Percentiles rank a stretch among this genome's conserved stretches.
Conservation (phyloP, 2,113 vertebrate species). For the Cryptomyrus ogoouensis region DNA sequence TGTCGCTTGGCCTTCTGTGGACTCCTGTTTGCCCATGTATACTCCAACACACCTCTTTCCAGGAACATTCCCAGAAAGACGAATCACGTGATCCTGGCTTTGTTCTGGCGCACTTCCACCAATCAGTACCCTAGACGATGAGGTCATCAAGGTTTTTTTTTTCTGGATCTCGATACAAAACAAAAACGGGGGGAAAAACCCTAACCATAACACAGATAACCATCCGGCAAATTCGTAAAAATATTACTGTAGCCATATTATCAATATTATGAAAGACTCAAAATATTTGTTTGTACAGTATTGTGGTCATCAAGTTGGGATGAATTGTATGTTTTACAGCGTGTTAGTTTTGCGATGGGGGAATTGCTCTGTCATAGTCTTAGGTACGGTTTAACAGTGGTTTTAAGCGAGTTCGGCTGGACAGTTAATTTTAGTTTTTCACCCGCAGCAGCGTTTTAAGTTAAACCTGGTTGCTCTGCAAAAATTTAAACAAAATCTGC, state of each 20-base stretch:
- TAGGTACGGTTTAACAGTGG: not conserved
- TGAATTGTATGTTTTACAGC: not conserved
- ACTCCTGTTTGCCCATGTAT: slow-evolving; percentile 3
- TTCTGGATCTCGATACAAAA: not conserved
- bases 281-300: not conserved
- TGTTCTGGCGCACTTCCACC: slow-evolving; percentile 27
- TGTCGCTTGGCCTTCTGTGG: not conserved
- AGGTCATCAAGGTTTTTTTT: slow-evolving; percentile 6
- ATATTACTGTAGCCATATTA: not conserved
- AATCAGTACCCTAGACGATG: slow-evolving; percentile 19
- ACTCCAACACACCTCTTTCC: slow-evolving; percentile 39
- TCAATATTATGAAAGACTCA: not conserved
- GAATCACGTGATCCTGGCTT: slow-evolving; percentile 35
- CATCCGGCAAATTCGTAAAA: not conserved
- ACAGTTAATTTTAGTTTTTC: not conserved
- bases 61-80: slow-evolving; percentile 50
- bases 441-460: not conserved
- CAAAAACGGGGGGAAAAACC: not conserved
- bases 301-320: not conserved
- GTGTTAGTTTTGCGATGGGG: not conserved
- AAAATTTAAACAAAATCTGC: not conserved
- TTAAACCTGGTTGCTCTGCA: not conserved
- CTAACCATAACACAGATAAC: not conserved
- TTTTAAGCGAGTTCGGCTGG: not conserved
- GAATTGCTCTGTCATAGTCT: not conserved